These are phyloP conservation scores for Lutjanus erythropterus DNA, from an alignment of 2,113 vertebrate genomes.

Conservation along the genomic window DNA sequence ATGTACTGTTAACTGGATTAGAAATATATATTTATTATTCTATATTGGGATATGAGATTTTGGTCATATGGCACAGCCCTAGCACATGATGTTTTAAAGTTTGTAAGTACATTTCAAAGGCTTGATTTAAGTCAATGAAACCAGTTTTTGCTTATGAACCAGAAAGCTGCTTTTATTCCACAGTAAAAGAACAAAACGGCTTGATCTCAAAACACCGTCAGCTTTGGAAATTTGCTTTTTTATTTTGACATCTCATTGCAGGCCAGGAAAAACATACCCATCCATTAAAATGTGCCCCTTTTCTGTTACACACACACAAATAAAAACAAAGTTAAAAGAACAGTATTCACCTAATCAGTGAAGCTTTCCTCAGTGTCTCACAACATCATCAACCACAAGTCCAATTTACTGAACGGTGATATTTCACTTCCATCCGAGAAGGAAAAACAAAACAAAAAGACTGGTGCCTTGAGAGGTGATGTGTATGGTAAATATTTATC, in stretches of 20 bases:
- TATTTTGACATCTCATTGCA: slow-evolving; percentile 74
- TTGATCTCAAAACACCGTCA: slow-evolving; percentile 62
- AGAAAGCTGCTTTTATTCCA: slow-evolving; percentile 66
- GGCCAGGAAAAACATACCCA: slow-evolving; percentile 63
- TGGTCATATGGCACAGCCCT: too few species aligned
- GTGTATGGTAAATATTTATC: slow-evolving; percentile 3
- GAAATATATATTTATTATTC: too few species aligned
- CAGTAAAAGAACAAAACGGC: slow-evolving; percentile 58
- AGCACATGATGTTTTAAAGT: not conserved
- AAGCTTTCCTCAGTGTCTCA: slow-evolving; percentile 50
- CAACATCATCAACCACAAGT: slow-evolving; percentile 47
- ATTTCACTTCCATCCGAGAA: slow-evolving; percentile 46
- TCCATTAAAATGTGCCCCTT: slow-evolving; percentile 62
- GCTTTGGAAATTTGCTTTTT: slow-evolving; percentile 68
- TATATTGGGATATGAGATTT: too few species aligned
- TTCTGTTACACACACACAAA: slow-evolving; percentile 50
- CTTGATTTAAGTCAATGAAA: slow-evolving; percentile 30
- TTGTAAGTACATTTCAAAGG: not conserved
- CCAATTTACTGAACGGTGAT: slow-evolving; percentile 34
- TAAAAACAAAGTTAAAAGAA: slow-evolving; percentile 51
- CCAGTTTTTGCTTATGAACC: slow-evolving; percentile 42
- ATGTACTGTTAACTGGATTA: too few species aligned
- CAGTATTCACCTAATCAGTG: slow-evolving; percentile 30
- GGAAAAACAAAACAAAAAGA: not conserved
- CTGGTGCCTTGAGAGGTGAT: slow-evolving; percentile 50